Base-by-base conservation (phyloP, 2,113 vertebrate genomes). In the Formicarius rufipectus region DNA sequence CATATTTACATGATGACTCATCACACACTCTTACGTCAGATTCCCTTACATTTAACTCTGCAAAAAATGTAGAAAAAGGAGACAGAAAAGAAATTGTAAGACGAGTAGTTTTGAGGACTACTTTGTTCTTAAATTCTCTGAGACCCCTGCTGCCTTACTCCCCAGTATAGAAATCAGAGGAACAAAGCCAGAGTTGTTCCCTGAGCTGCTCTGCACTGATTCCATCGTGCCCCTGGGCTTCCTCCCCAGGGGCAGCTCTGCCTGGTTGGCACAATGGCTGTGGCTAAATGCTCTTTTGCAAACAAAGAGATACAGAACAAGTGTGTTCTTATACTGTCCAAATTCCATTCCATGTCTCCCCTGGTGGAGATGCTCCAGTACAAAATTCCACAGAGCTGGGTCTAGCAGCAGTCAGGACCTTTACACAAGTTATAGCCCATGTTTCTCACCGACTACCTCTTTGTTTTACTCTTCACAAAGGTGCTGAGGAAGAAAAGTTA, bases 21-120 rank as follows among this genome's bases (percentile, higher is more conserved):
- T 99, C 99, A 68, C 99, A 99, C 47, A 98, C 98, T 95, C 98
- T 98, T 90, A 98, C 95, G 8, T 99, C 98, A 11, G 98, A 98
- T 89, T 99, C 99, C 89, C 98, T 99, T 97, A 99, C 98, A 27
- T 98, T 98, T 97, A 98, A 94, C 82, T 99, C 99, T 99, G 96
- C 83, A 91, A 88, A 97, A 44, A 71, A 94, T 68, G 25, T 27
- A 88, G 63, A 12, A 59, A 83, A 72, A 78, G 6, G 2, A 90
- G n/a, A 92, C 12, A 77, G 35, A 74, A 91, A 53, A 73, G 6
- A 89, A 85, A 74, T 28, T 45, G 6, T 67, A 39, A 77, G 44
- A 28, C 35, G 7, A 64, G 31, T n/a, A 7, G 35, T 64, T 88
- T 11, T 49, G 25, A 37, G 21, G 47, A 45, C 18, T 83, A 16